A percentile compares a stretch with the other conserved stretches of the same genome.
Evolutionary conservation across 2,888 invertebrate genomes (phyloP).

Genomic region (Zonitis immaculata): DNA sequence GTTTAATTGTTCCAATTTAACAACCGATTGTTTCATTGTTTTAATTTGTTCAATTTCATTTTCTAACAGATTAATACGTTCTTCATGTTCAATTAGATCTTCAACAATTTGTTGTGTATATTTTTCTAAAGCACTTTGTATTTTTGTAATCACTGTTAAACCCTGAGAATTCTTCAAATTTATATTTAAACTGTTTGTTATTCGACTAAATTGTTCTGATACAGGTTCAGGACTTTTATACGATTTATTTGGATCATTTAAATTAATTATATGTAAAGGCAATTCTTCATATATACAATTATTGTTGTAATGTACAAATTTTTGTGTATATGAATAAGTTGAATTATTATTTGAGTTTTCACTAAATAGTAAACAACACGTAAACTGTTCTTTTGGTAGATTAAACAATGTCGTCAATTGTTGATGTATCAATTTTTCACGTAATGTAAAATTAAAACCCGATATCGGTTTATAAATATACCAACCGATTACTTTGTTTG

Average conservation of each 20-base stretch:
- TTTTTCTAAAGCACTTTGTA: conserved; percentile 42
- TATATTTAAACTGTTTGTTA: conserved; percentile 34
- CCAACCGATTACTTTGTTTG: conserved; percentile 62
- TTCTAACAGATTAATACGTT: conserved; percentile 43
- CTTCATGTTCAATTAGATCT: conserved; percentile 40
- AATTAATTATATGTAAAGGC: conserved; percentile 51
- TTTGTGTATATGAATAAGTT: conserved; percentile 60
- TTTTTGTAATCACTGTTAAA: conserved; percentile 34
- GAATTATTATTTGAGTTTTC: conserved; percentile 52
- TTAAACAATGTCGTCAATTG: conserved; percentile 57
- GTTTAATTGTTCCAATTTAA: neutral
- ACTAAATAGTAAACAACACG: conserved; percentile 58
- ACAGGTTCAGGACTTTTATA: conserved; percentile 39
- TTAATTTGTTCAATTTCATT: conserved; percentile 37
- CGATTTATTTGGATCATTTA: conserved; percentile 40
- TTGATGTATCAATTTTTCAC: conserved; percentile 61
- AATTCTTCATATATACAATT: conserved; percentile 54
- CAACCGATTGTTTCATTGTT: neutral
- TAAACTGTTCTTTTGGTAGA: conserved; percentile 56
- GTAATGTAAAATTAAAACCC: conserved; percentile 55
- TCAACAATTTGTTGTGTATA: conserved; percentile 37
- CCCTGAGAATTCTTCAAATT: conserved; percentile 32
- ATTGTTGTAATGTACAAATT: conserved; percentile 57
- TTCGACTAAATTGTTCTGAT: conserved; percentile 36
- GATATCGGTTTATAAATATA: conserved; percentile 59